A percentile compares a stretch with the other conserved stretches of the same genome.
Conservation (phyloP, 2,113 vertebrate genomes). For the Clarias batrachus region DNA sequence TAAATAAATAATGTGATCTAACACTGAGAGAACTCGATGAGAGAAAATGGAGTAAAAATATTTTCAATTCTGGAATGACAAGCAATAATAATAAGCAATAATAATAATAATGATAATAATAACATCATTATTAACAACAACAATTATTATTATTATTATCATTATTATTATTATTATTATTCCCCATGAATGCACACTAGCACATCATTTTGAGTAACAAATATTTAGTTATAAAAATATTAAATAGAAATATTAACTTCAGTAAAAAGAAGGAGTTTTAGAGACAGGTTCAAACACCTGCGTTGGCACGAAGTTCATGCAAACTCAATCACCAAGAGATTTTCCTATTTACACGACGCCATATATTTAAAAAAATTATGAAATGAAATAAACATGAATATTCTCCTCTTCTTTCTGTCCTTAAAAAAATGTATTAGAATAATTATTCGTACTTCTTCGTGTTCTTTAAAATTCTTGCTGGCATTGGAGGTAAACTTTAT, state of each 20-base stretch:
- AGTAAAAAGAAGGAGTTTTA: constrained; percentile 86
- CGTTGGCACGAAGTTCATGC: constrained; percentile 87
- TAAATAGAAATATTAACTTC: constrained; percentile 89
- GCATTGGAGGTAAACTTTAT: constrained; percentile 22
- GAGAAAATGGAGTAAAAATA: constrained; percentile 79
- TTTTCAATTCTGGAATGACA: constrained; percentile 77
- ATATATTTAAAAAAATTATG: constrained; percentile 58
- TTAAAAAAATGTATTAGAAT: constrained; percentile 17
- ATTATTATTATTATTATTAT: constrained; percentile 40
- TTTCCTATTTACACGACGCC: constrained; percentile 35
- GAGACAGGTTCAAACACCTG: constrained; percentile 77
- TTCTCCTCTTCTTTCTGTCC: constrained; percentile 11
- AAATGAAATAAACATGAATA: constrained; percentile 40
- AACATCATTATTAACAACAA: neutral
- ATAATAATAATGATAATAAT: neutral
- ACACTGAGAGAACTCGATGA: constrained; percentile 73
- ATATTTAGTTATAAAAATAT: constrained; percentile 90
- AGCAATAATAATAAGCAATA: constrained; percentile 71
- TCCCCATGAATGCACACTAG: constrained; percentile 73
- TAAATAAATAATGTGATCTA: constrained; percentile 63
- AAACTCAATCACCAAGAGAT: constrained; percentile 78
- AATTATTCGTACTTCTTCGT: neutral
- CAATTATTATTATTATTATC: neutral
- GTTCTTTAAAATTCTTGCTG: constrained; percentile 23
- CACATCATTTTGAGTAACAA: constrained; percentile 88